Evolutionary conservation across 2,888 invertebrate genomes (phyloP).

Genomic region (Ischnus inquisitorius): DNA sequence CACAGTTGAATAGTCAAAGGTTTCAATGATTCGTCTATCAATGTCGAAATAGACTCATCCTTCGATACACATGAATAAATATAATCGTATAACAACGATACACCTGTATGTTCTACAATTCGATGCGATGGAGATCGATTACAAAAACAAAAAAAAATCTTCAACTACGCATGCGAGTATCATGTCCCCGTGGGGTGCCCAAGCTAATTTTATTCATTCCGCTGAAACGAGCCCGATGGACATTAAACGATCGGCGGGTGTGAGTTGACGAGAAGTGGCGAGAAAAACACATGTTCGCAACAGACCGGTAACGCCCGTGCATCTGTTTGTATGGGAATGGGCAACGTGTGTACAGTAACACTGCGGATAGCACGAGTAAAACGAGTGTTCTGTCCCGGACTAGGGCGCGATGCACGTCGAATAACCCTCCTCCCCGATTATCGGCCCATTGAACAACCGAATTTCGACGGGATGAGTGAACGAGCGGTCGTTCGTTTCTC

Average conservation of each 20-base stretch:
- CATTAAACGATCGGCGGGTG: conserved; percentile 1
- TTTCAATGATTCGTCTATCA: background rate
- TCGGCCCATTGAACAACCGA: conserved; percentile 69
- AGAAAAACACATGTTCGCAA: conserved; percentile 59
- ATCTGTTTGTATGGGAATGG: conserved; percentile 10
- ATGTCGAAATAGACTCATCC: background rate
- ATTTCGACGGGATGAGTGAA: conserved; percentile 59
- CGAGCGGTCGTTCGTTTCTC: conserved; percentile 46
- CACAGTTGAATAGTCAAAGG: background rate
- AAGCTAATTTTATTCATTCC: conserved; percentile 59
- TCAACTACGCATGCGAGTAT: background rate
- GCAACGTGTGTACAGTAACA: conserved; percentile 9
- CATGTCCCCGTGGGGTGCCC: conserved; percentile 1
- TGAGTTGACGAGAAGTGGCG: conserved; percentile 41
- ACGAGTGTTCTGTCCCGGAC: conserved; percentile 34
- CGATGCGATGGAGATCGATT: conserved; percentile 16
- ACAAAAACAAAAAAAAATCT: conserved; percentile 16
- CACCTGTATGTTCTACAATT: background rate
- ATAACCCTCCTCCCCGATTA: conserved; percentile 62
- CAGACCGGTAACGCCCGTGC: background rate
- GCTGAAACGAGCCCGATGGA: conserved; percentile 31
- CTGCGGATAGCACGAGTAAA: conserved; percentile 12
- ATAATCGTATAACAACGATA: background rate
- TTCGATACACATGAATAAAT: background rate
- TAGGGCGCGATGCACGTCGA: conserved; percentile 58